Base-by-base conservation (phyloP, 2,888 invertebrate species). In the Linnaemya tessellans region DNA sequence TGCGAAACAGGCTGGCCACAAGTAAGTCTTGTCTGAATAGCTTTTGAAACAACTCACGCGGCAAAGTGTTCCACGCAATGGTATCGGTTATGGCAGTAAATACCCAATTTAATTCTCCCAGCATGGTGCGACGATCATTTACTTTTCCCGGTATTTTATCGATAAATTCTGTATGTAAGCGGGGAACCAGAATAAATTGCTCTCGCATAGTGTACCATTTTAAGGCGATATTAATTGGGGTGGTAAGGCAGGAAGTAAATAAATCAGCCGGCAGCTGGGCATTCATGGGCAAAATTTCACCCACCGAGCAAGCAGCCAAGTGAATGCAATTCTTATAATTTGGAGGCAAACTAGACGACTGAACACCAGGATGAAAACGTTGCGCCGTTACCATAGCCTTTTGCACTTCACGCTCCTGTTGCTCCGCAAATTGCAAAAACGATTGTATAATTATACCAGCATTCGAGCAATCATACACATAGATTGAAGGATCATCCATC, bases 21-120 rank as follows among this genome's bases (percentile, higher is more conserved):
- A 99, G 94, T 88, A 99, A 94, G 93, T 99, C 99, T 92, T 99
- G 98, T 30, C 99, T 95, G 93, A 99, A 99, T 88, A 99, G 93
- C 92, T 96, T 97, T 93, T 99, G 99, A 93, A 99, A 99, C 89
- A 98, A 93, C 89, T 99, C 98, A 92, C 97, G 94, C 5, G 98
- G 98, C 89, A 99, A 94, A 56, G 97, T 97, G 92, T 98, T 98
- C 99, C 99, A 99, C 0, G 99, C 99, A 91, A 99, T 99, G 11
- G 99, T 99, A 93, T 99, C 99, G 0, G 99, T 99, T 89, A 99
- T 98, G 60, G 99, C 99, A 2, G 99, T 99, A 93, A 99, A 99
- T 91, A 99, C 99, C 99, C 99, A 99, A 94, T 99, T 99, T 84
- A 99, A 94, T 93, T 99, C 99, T 65, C 99, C 99, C 88, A 99